Evolutionary conservation across 2,797 vertebrate genomes (phyloP).

Genomic region (Brachyalestes nurse): DNA sequence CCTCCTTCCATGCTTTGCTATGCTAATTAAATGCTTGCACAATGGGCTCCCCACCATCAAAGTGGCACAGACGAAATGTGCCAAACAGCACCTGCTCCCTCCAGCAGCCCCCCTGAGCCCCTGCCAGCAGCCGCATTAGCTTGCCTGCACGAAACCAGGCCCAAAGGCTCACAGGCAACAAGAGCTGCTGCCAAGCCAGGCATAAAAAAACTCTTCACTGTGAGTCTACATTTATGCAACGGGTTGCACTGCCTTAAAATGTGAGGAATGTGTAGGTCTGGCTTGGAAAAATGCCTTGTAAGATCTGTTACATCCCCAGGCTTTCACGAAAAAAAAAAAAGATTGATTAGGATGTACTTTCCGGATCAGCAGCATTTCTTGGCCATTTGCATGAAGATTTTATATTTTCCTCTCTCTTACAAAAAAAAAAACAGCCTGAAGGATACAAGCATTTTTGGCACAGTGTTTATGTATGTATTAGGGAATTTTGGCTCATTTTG

Average conservation of each 20-base stretch:
- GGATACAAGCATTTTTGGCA: too few relatives aligned
- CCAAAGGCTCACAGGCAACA: neutral
- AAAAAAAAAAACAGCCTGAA: too few relatives aligned
- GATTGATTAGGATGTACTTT: neutral
- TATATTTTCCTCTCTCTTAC: too few relatives aligned
- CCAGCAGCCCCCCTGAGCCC: slow-evolving; percentile 25
- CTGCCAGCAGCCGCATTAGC: slow-evolving; percentile 38
- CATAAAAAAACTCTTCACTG: slow-evolving; percentile 1
- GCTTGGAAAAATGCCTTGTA: neutral
- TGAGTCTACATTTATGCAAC: neutral
- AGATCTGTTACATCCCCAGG: neutral
- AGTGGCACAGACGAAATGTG: slow-evolving; percentile 45
- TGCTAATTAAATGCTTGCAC: slow-evolving; percentile 44
- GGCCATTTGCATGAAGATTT: too few relatives aligned
- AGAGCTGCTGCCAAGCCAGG: neutral
- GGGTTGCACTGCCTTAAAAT: neutral
- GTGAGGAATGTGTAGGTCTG: neutral
- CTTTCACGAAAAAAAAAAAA: neutral
- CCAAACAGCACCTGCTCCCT: slow-evolving; percentile 50
- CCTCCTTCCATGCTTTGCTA: slow-evolving; percentile 41
- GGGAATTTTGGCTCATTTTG: too few relatives aligned
- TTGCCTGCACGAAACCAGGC: slow-evolving; percentile 9
- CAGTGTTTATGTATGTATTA: too few relatives aligned
- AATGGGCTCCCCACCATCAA: slow-evolving; percentile 47
- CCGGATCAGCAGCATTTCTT: neutral